Evolutionary conservation across 2,797 vertebrate genomes (phyloP), one percentile per base, ranked within the genome.

Genomic region (Erethizon dorsatum): DNA sequence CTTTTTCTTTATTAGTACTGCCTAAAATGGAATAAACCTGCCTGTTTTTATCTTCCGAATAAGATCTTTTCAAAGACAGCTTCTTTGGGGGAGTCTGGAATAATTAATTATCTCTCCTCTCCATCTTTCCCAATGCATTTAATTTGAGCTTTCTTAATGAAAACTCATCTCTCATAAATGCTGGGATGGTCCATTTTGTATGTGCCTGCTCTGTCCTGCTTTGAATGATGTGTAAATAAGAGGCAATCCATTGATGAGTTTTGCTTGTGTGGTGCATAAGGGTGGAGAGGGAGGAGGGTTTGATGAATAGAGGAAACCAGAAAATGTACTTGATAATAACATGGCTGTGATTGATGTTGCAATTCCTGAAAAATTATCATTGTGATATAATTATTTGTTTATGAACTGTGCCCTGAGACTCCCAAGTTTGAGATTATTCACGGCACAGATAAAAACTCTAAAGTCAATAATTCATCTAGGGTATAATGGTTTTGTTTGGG

Each of bases 351-450:
- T 96, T 98, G 33, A 31, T 97, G 94, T 97, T 98, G 95, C 94
- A 97, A 95, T 95, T 91, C 97, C 91, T 96, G 96, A 98, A 97
- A 98, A 97, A 98, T 98, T 97, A 98, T 98, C 97, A 97, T 96
- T 98, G 98, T 98, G 98, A 98, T 98, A 98, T 98, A 98, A 98
- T 98, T 98, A 97, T 98, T 98, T 98, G 95, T 97, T 98, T 98
- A 98, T 97, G 97, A 98, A 91, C 97, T 97, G 96, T 98, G 97
- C 97, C 98, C 98, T 91, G 97, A 98, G 97, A 98, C 96, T 98
- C 98, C 97, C 97, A 98, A 98, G 97, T 98, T 97, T 98, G 97
- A 98, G 97, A 98, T 98, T 98, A 97, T 98, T 98, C 98, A 98
- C 98, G 98, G 97, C 97, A 97, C 86, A 97, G 96, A 98, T 97